A percentile compares a stretch with the other conserved stretches of the same genome.
These are phyloP conservation scores for Drosophila eugracilis DNA, from an alignment of 1,140 invertebrate genomes.

Conservation along the genomic window DNA sequence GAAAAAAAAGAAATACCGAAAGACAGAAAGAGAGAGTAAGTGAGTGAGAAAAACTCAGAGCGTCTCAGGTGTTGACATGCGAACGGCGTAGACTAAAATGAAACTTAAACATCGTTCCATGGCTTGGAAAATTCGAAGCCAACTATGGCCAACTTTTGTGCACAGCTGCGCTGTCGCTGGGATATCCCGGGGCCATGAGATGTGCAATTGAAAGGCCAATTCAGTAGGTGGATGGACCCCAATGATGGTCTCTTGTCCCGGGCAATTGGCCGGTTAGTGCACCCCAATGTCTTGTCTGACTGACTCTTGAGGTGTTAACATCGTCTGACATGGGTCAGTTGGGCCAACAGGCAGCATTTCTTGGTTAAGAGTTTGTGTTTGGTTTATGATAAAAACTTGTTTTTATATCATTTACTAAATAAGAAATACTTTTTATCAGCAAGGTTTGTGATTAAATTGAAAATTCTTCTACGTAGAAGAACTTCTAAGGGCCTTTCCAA, in stretches of 20 bases:
- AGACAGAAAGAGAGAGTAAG: too few relatives aligned
- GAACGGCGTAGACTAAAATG: constrained; percentile 43
- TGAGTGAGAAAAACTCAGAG: too few relatives aligned
- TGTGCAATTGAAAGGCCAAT: constrained; percentile 65
- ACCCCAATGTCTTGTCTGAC: not conserved
- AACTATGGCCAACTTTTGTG: constrained; percentile 28
- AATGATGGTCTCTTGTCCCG: not conserved
- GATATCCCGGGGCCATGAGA: constrained; percentile 46
- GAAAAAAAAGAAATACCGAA: not conserved
- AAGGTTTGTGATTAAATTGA: too few relatives aligned
- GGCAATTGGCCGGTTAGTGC: constrained; percentile 2
- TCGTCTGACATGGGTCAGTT: constrained; percentile 10
- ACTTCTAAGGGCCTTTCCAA: too few relatives aligned
- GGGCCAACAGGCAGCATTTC: not conserved
- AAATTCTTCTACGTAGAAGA: too few relatives aligned
- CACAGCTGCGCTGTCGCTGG: constrained; percentile 36
- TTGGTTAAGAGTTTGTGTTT: not conserved
- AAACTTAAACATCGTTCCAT: constrained; percentile 6
- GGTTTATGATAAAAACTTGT: too few relatives aligned
- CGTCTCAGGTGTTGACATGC: constrained; percentile 68
- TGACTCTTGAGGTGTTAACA: constrained; percentile 16
- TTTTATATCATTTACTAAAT: not conserved
- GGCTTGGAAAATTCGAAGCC: constrained; percentile 2
- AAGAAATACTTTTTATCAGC: not conserved
- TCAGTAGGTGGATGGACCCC: constrained; percentile 13